phyloP scores from a whole-genome alignment of 2,888 invertebrate species.

The Eudasyphora cyanicolor region DNA sequence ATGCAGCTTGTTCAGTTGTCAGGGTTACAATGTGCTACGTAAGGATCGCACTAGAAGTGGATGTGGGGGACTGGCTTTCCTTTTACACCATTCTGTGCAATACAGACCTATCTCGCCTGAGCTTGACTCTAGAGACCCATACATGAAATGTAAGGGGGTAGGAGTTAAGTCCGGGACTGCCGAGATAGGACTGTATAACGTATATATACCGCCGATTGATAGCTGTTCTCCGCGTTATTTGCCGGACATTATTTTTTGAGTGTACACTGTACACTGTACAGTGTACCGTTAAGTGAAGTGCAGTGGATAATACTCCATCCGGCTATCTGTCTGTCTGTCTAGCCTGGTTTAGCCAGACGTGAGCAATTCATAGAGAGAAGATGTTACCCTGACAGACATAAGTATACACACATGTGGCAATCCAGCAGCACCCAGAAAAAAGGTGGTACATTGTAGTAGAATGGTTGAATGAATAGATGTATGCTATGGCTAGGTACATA shows the following conservation, averaged over 20 bases:
- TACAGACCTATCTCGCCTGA: too few species aligned
- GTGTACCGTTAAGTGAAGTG: neutral
- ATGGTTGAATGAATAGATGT: neutral
- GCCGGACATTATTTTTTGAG: constrained; percentile 42
- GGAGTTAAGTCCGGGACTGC: too few species aligned
- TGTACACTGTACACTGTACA: neutral
- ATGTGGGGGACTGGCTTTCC: too few species aligned
- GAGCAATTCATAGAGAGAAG: constrained; percentile 39
- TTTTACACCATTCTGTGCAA: too few species aligned
- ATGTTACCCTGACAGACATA: constrained; percentile 53
- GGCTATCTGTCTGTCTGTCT: constrained; percentile 17
- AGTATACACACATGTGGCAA: constrained; percentile 56
- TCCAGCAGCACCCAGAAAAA: constrained; percentile 27
- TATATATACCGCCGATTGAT: too few species aligned
- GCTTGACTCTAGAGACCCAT: too few species aligned
- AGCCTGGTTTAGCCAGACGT: constrained; percentile 39
- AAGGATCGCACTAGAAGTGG: too few species aligned
- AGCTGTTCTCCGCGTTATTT: too few species aligned
- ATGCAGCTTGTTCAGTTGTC: too few species aligned
- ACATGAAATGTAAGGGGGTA: too few species aligned
- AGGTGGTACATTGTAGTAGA: constrained; percentile 14
- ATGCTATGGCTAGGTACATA: constrained; percentile 16
- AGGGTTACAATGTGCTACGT: too few species aligned
- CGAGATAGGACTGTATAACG: too few species aligned
- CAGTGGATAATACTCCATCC: constrained; percentile 37